These are phyloP conservation scores for Anagrus nilaparvatae DNA, from an alignment of 1,140 invertebrate genomes.

Conservation along the genomic window DNA sequence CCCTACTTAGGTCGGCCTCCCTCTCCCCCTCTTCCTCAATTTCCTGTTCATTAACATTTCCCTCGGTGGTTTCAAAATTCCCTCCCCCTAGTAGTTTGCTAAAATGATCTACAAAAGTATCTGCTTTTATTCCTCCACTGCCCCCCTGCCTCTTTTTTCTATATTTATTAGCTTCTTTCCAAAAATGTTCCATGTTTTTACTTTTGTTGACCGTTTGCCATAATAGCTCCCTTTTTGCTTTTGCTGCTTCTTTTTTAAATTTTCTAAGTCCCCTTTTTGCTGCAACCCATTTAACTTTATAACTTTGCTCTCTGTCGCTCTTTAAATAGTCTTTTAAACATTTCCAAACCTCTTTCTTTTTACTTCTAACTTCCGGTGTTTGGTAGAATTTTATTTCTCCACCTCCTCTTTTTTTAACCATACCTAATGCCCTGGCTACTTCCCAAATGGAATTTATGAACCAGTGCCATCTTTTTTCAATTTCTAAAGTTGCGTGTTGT, in stretches of 20 bases:
- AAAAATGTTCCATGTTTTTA: neutral
- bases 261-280: neutral
- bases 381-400: constrained; percentile 8
- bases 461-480: neutral
- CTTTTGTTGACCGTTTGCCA: neutral
- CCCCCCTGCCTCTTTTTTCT: neutral
- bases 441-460: no score
- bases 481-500: neutral
- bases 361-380: neutral
- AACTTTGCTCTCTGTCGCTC: neutral
- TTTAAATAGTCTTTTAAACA: neutral
- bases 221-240: neutral
- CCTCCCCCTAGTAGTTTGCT: constrained; percentile 5
- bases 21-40: neutral
- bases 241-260: neutral
- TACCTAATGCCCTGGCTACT: neutral
- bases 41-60: neutral
- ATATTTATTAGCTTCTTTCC: neutral
- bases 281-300: neutral
- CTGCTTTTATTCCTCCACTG: constrained; percentile 3
- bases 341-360: neutral
- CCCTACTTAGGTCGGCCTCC: neutral
- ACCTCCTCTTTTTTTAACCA: neutral
- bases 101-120: constrained; percentile 14
- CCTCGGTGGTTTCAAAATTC: neutral